Percentiles rank a stretch among this genome's conserved stretches.
Conservation (phyloP, 1,140 invertebrate genomes). For the Cyclina sinensis region DNA sequence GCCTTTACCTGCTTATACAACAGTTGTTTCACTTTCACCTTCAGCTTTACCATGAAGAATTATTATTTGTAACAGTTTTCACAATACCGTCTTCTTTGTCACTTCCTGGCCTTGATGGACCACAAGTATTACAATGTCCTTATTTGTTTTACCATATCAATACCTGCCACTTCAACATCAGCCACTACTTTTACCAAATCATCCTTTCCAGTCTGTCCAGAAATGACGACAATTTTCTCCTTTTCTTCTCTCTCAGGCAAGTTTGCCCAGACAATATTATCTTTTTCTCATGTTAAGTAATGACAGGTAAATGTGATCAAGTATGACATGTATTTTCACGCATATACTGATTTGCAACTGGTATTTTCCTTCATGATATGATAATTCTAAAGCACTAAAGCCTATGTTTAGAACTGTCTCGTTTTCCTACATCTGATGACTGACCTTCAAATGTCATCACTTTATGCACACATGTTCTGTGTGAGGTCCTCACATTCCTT, state of each 20-base stretch:
- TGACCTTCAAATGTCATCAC: constrained; percentile 38
- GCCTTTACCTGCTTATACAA: neutral
- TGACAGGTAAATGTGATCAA: neutral
- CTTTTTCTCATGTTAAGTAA: neutral
- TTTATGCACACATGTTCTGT: neutral
- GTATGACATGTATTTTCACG: neutral
- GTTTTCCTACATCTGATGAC: neutral
- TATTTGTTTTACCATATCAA: neutral
- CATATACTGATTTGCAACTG: too few species aligned
- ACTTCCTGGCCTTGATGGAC: neutral
- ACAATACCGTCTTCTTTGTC: too few species aligned
- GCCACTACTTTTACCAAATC: too few species aligned
- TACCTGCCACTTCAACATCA: neutral
- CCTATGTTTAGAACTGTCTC: constrained; percentile 5
- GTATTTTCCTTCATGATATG: constrained; percentile 9
- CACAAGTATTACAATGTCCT: neutral
- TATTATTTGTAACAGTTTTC: neutral
- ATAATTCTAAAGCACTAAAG: constrained; percentile 1
- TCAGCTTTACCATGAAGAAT: neutral
- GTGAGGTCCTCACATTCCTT: constrained; percentile 11
- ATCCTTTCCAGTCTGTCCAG: neutral
- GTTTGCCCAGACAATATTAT: neutral
- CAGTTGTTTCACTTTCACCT: neutral
- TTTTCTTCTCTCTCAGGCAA: neutral
- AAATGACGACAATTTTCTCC: neutral